phyloP scores from a whole-genome alignment of 2,113 vertebrate species.

The Apodemus sylvaticus region DNA sequence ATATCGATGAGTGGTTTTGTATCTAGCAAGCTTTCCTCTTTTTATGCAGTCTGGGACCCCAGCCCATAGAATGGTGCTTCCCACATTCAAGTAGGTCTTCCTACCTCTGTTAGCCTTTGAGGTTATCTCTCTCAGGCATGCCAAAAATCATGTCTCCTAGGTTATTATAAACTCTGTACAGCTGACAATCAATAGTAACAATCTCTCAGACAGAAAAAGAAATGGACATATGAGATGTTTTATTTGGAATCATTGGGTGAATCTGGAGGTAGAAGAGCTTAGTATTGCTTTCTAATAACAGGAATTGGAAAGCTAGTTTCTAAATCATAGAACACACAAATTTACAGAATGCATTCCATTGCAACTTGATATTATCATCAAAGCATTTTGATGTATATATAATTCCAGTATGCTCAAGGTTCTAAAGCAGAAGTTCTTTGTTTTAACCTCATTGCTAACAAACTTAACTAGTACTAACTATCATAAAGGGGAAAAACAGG shows the following conservation, averaged over 20 bases:
- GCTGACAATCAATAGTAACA: background rate
- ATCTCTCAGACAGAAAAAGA: background rate
- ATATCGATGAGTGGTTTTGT: background rate
- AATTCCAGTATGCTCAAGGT: background rate
- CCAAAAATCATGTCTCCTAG: background rate
- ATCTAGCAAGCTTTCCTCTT: background rate
- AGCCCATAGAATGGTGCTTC: background rate
- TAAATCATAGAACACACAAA: slow-evolving; percentile 12
- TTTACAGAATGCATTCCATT: background rate
- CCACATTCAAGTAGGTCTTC: background rate
- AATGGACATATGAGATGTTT: background rate
- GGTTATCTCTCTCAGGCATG: background rate
- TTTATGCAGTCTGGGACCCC: background rate
- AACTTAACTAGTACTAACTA: background rate
- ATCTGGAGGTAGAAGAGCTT: background rate
- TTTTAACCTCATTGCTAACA: background rate
- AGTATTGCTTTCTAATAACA: background rate
- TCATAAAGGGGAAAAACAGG: background rate
- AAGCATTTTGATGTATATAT: background rate
- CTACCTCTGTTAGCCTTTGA: background rate
- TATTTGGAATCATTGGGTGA: slow-evolving; percentile 15
- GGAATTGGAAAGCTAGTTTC: background rate
- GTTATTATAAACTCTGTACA: background rate
- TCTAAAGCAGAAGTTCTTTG: background rate
- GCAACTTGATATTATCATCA: background rate